A percentile compares a stretch with the other conserved stretches of the same genome.
Evolutionary conservation across 2,113 vertebrate genomes (phyloP).

Genomic region (Cryptomyrus ogoouensis): DNA sequence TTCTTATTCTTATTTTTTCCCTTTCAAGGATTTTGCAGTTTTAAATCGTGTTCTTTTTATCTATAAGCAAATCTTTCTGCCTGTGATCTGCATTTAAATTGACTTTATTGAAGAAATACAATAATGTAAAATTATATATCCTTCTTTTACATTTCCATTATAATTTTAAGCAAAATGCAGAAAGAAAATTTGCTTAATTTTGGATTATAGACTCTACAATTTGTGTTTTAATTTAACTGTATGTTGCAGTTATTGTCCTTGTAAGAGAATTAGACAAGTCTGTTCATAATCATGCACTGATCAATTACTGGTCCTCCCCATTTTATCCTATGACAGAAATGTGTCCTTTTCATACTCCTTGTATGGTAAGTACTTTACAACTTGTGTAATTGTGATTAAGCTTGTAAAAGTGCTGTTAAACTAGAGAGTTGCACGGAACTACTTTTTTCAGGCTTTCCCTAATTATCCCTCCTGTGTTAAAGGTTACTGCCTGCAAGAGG

Average conservation of each 20-base stretch:
- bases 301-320: neutral
- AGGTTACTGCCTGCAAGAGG: constrained; percentile 2
- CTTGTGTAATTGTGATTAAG: neutral
- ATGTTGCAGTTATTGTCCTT: neutral
- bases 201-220: neutral
- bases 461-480: neutral
- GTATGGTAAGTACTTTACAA: neutral
- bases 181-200: neutral
- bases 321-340: neutral
- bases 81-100: neutral
- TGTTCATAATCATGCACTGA: neutral
- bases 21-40: neutral
- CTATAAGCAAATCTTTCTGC: neutral
- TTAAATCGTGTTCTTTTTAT: neutral
- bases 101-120: neutral
- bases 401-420: neutral
- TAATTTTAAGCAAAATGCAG: neutral
- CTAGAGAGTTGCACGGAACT: neutral
- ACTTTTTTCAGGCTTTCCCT: neutral
- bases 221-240: neutral
- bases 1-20: neutral
- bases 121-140: neutral
- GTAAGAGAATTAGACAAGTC: neutral
- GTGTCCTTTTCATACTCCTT: neutral
- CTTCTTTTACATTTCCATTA: neutral